These are phyloP conservation scores for Oxyruncus cristatus DNA, from an alignment of 2,113 vertebrate genomes.

Conservation along the genomic window DNA sequence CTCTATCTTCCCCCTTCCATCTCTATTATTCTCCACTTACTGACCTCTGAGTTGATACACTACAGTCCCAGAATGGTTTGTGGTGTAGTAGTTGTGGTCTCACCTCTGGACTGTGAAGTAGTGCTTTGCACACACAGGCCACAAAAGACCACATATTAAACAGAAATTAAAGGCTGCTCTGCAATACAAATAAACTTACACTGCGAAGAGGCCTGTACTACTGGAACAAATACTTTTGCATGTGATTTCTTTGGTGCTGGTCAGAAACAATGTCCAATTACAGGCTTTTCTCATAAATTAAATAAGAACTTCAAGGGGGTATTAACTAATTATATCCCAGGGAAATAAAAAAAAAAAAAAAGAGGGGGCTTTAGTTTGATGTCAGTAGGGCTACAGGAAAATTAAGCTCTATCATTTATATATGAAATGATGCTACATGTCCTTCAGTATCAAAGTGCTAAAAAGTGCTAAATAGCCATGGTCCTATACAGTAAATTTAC, in stretches of 20 bases:
- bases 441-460: not conserved
- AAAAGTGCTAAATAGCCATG: not conserved
- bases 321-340: conserved; percentile 18
- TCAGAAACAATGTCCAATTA: conserved; percentile 14
- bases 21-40: not conserved
- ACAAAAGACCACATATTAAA: conserved; percentile 7
- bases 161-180: not conserved
- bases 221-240: not conserved
- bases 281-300: conserved; percentile 42
- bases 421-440: not conserved
- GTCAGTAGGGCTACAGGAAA: conserved; percentile 17
- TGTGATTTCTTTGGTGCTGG: not conserved
- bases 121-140: not conserved
- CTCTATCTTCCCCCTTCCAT: not conserved
- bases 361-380: conserved; percentile 5
- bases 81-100: conserved; percentile 12
- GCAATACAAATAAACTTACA: not conserved
- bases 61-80: not conserved
- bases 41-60: not conserved
- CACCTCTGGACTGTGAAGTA: not conserved
- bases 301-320: conserved; percentile 18
- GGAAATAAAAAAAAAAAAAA: not conserved
- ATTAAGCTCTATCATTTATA: not conserved
- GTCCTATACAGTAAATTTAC: not conserved
- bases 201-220: not conserved